phyloP scores from a whole-genome alignment of 2,888 invertebrate genomes.

The Hipparchia sbordonii region DNA sequence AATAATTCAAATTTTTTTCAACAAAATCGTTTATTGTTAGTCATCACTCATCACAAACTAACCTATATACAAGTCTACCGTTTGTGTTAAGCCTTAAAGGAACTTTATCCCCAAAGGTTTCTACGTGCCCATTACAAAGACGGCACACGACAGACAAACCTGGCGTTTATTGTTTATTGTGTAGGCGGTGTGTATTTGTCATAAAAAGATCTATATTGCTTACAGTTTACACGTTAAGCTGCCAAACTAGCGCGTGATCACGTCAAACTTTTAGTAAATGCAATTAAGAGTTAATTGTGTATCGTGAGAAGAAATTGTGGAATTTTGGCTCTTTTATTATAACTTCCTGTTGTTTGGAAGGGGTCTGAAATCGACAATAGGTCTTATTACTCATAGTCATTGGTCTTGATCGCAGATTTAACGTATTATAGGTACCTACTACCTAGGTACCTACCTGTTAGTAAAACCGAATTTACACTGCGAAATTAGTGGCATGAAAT shows the following conservation, averaged over 20 bases:
- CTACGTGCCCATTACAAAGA: conserved; percentile 72
- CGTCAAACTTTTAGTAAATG: conserved; percentile 74
- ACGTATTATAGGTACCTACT: no score
- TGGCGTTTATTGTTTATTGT: conserved; percentile 57
- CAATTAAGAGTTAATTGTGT: conserved; percentile 65
- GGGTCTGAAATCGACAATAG: conserved; percentile 42
- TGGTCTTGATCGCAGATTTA: conserved; percentile 4
- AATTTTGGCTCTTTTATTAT: conserved; percentile 45
- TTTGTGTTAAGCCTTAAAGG: conserved; percentile 45
- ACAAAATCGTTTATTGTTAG: not conserved
- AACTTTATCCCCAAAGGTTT: conserved; percentile 61
- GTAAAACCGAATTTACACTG: no score
- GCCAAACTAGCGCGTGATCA: conserved; percentile 72
- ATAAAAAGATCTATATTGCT: conserved; percentile 69
- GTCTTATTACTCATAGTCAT: conserved; percentile 14
- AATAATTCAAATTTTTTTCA: no score
- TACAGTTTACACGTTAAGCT: conserved; percentile 61
- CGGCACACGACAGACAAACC: conserved; percentile 59
- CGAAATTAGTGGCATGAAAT: no score
- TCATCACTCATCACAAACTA: not conserved
- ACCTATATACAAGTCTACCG: not conserved
- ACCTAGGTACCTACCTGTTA: no score
- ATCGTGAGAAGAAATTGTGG: conserved; percentile 69
- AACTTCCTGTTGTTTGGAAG: conserved; percentile 55
- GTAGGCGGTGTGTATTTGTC: conserved; percentile 65